These are phyloP conservation scores for Syritta pipiens DNA, from an alignment of 2,888 invertebrate genomes.

Conservation along the genomic window DNA sequence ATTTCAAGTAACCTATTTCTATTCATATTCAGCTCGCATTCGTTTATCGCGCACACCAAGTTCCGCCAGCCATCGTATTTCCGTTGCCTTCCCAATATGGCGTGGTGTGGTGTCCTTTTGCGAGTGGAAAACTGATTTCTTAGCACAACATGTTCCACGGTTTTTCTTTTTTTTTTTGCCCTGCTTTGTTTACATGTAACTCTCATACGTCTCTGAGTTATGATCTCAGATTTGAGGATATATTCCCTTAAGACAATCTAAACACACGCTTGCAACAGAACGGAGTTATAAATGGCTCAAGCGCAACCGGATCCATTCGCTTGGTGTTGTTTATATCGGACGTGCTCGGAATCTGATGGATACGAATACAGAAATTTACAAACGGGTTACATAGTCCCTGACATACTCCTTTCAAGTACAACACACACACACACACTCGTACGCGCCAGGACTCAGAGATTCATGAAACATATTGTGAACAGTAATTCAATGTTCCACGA, in stretches of 20 bases:
- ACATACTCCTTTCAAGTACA: neutral
- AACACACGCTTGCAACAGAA: conserved; percentile 33
- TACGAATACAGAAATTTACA: conserved; percentile 43
- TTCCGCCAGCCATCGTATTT: neutral
- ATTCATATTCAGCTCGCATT: conserved; percentile 25
- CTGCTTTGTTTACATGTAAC: neutral
- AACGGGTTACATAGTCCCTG: conserved; percentile 13
- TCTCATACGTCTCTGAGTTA: conserved; percentile 53
- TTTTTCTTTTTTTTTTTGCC: conserved; percentile 28
- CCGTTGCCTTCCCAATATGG: neutral
- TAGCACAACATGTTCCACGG: conserved; percentile 27
- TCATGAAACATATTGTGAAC: conserved; percentile 30
- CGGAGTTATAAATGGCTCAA: conserved; percentile 33
- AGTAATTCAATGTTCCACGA: conserved; percentile 22
- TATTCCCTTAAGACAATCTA: conserved; percentile 40
- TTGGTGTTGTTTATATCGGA: conserved; percentile 35
- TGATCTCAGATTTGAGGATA: conserved; percentile 45
- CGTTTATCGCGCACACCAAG: conserved; percentile 13
- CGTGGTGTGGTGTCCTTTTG: conserved; percentile 17
- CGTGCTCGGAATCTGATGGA: conserved; percentile 57
- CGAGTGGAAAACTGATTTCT: conserved; percentile 31
- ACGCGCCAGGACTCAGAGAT: too few relatives aligned
- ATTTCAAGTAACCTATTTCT: neutral
- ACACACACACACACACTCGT: too few relatives aligned
- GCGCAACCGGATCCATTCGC: conserved; percentile 23